These are phyloP conservation scores for Botrylloides violaceus DNA, from an alignment of 23 tunicate species.

Conservation along the genomic window DNA sequence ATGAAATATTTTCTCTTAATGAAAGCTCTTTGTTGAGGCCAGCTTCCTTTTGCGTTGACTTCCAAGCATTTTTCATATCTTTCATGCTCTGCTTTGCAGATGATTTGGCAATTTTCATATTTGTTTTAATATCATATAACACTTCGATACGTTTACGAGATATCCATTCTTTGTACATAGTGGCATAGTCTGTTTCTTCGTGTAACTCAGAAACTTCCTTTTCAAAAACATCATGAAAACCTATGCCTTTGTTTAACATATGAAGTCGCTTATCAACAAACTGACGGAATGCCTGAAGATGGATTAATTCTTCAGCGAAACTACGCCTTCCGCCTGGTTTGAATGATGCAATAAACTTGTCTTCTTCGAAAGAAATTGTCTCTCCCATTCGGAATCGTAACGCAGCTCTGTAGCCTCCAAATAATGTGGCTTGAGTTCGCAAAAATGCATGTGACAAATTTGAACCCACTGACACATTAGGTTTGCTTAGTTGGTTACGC, in stretches of 20 bases:
- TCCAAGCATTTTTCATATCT: constrained; percentile 20
- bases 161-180: constrained; percentile 78
- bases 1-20: background rate
- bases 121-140: constrained; percentile 39
- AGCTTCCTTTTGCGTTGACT: background rate
- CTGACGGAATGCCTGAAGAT: constrained; percentile 69
- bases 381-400: constrained; percentile 47
- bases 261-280: constrained; percentile 75
- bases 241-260: constrained; percentile 77
- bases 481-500: constrained; percentile 50
- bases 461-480: constrained; percentile 38
- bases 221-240: constrained; percentile 72
- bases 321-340: constrained; percentile 39
- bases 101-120: constrained; percentile 47
- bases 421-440: constrained; percentile 64
- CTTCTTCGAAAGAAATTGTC: constrained; percentile 66
- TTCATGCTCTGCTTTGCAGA: constrained; percentile 17
- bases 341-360: constrained; percentile 49
- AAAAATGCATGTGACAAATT: constrained; percentile 52
- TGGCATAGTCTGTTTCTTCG: constrained; percentile 27
- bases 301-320: constrained; percentile 50
- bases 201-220: constrained; percentile 41
- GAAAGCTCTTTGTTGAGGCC: constrained; percentile 1
- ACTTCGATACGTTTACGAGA: background rate
- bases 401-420: constrained; percentile 74